Evolutionary conservation across 2,113 vertebrate species (phyloP).

Genomic region (Ginglymostoma cirratum): DNA sequence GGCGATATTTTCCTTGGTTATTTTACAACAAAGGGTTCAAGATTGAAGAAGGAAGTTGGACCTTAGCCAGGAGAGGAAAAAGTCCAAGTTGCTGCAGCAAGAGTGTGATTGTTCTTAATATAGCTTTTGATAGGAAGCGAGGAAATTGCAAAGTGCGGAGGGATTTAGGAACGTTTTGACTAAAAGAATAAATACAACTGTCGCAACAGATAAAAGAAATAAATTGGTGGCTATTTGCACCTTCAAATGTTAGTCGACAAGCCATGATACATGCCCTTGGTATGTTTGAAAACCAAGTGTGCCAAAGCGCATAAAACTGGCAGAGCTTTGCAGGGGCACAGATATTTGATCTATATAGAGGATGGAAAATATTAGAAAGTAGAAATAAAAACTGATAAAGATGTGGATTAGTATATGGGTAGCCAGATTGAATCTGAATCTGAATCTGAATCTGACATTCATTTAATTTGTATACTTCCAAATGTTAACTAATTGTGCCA

Average conservation of each 20-base stretch:
- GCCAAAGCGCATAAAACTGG: background rate
- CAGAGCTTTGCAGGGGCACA: background rate
- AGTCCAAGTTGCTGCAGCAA: background rate
- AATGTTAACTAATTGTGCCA: background rate
- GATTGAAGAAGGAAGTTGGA: background rate
- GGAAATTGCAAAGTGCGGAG: background rate
- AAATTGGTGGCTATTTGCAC: background rate
- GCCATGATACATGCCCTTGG: background rate
- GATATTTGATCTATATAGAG: background rate
- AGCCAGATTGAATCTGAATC: background rate
- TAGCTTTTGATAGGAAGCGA: background rate
- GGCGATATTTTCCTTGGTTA: background rate
- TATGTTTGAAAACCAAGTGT: background rate
- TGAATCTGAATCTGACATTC: background rate
- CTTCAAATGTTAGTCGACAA: background rate
- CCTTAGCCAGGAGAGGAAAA: background rate
- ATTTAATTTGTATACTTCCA: background rate
- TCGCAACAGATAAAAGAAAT: background rate
- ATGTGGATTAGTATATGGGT: conserved; percentile 7
- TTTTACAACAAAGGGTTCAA: background rate
- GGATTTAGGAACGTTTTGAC: background rate
- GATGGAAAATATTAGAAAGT: background rate
- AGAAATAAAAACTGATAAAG: conserved; percentile 1
- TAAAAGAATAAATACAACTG: background rate
- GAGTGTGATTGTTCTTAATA: background rate